Percentiles rank a stretch among this genome's conserved stretches.
phyloP scores from a whole-genome alignment of 1,140 invertebrate species.

The Chironomus tepperi region DNA sequence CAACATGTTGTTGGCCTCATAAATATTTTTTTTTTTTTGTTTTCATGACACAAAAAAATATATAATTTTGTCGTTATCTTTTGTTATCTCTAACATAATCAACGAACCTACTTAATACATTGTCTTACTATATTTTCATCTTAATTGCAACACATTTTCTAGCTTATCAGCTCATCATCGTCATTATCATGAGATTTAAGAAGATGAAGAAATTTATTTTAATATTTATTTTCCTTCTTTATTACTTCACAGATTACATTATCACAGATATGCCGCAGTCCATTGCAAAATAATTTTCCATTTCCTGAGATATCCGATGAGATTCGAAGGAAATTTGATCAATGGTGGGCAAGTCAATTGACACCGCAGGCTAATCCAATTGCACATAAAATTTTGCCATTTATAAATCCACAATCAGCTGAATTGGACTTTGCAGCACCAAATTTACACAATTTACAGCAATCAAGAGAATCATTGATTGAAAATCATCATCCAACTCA shows the following conservation, averaged over 20 bases:
- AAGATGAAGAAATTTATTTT: no score
- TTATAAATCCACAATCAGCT: constrained; percentile 35
- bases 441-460: constrained; percentile 25
- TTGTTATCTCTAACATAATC: no score
- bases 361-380: constrained; percentile 45
- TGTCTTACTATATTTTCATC: no score
- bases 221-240: constrained; percentile 29
- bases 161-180: not conserved
- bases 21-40: no score
- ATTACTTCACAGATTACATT: constrained; percentile 56
- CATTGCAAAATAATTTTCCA: constrained; percentile 46
- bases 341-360: constrained; percentile 59
- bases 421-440: constrained; percentile 41
- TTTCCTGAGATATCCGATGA: constrained; percentile 64
- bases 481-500: constrained; percentile 30
- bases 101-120: no score
- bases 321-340: constrained; percentile 64
- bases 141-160: not conserved
- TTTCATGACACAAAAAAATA: no score
- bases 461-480: constrained; percentile 23
- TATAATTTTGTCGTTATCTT: no score
- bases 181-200: not conserved
- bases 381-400: constrained; percentile 40
- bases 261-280: constrained; percentile 63
- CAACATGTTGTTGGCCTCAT: no score